phyloP scores from a whole-genome alignment of 2,113 vertebrate genomes.

The Tachuris rubrigastra region DNA sequence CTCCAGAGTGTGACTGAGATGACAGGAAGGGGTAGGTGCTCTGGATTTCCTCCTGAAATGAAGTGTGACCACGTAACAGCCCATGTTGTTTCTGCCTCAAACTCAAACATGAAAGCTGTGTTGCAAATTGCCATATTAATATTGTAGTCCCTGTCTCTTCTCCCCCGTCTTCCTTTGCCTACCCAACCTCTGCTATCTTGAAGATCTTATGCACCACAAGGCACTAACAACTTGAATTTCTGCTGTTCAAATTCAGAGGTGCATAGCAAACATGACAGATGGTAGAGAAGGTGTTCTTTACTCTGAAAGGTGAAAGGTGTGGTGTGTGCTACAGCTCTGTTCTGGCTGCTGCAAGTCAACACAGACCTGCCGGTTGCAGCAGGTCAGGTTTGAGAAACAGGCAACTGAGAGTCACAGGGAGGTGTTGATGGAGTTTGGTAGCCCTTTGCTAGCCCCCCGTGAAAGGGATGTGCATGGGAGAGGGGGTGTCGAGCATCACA shows the following conservation, averaged over 20 bases:
- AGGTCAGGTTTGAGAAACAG: neutral
- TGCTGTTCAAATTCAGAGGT: neutral
- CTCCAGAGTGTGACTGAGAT: neutral
- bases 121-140: neutral
- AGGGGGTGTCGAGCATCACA: neutral
- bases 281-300: neutral
- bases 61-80: neutral
- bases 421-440: neutral
- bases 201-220: neutral
- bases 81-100: neutral
- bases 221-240: neutral
- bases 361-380: neutral
- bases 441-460: neutral
- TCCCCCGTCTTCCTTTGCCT: rapidly evolving
- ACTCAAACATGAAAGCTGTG: neutral
- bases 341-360: neutral
- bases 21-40: neutral
- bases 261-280: neutral
- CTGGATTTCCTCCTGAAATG: neutral
- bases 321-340: neutral
- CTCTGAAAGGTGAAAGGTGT: neutral
- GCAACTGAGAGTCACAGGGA: neutral
- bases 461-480: rapidly evolving
- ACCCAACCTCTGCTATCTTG: neutral
- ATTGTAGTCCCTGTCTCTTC: neutral